Evolutionary conservation across 2,888 invertebrate genomes (phyloP).

Genomic region (Holacanthella duospinosa): DNA sequence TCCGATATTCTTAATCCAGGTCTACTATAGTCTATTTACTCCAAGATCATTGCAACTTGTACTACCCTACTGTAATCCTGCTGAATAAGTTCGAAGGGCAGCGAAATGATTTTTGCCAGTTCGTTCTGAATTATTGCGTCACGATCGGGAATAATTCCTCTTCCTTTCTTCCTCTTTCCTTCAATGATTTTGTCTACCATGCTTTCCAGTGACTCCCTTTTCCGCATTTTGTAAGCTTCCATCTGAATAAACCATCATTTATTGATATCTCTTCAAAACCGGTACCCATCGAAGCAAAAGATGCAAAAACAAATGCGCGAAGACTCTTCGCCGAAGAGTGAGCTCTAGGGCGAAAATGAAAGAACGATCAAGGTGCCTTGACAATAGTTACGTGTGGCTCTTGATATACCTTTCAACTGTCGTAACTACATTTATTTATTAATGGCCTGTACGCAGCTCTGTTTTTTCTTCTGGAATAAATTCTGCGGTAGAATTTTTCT

Average conservation of each 20-base stretch:
- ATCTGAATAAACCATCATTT: slow-evolving; percentile 35
- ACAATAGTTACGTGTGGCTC: no score
- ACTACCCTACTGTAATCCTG: slow-evolving; percentile 23
- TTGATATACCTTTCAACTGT: no score
- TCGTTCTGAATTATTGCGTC: slow-evolving; percentile 60
- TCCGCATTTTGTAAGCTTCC: slow-evolving; percentile 39
- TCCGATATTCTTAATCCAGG: background rate
- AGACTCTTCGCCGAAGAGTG: no score
- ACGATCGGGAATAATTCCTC: slow-evolving; percentile 43
- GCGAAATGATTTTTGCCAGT: slow-evolving; percentile 52
- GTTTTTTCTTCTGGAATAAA: no score
- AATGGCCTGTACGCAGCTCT: no score
- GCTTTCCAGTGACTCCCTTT: slow-evolving; percentile 44
- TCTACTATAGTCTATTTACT: background rate
- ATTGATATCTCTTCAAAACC: background rate
- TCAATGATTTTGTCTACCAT: slow-evolving; percentile 65
- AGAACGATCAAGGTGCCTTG: no score
- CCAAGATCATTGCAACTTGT: no score
- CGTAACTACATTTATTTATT: no score
- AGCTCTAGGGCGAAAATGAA: no score
- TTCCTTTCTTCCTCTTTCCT: slow-evolving; percentile 59
- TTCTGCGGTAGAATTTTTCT: no score
- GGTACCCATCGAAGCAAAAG: background rate
- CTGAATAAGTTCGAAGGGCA: slow-evolving; percentile 51
- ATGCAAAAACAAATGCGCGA: background rate